Evolutionary conservation across 2,113 vertebrate genomes (phyloP).

Genomic region (Eulemur macaco): DNA sequence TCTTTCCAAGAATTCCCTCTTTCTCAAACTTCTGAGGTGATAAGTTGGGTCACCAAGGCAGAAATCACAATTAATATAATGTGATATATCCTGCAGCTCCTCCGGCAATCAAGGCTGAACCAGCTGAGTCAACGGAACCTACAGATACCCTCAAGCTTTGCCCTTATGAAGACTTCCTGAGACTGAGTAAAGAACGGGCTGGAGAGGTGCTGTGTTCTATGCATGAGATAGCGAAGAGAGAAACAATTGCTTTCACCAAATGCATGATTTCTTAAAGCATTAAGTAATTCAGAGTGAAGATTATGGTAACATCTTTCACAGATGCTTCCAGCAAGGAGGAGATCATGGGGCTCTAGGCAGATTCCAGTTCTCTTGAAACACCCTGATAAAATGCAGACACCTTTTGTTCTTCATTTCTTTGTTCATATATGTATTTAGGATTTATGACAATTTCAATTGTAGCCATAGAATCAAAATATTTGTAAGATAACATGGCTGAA

Average conservation of each 20-base stretch:
- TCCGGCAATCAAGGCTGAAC: fast-evolving
- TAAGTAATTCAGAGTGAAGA: too few relatives aligned
- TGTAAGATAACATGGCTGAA: background rate
- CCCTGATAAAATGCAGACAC: background rate
- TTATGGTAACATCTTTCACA: background rate
- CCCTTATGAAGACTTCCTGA: slow-evolving; percentile 36
- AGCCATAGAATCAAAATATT: background rate
- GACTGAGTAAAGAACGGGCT: background rate
- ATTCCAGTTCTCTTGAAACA: background rate
- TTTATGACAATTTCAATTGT: background rate
- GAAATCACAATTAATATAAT: background rate
- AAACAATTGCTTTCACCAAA: background rate
- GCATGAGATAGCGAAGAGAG: background rate
- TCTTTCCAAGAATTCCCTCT: background rate
- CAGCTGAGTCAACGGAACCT: background rate
- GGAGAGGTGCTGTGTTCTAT: background rate
- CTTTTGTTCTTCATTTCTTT: background rate
- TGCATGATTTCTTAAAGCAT: background rate
- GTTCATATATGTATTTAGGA: background rate
- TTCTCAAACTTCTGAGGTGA: background rate
- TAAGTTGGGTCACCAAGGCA: background rate
- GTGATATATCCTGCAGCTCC: background rate
- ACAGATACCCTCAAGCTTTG: slow-evolving; percentile 53
- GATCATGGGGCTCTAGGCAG: background rate
- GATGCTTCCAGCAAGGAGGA: background rate